Evolutionary conservation across 2,797 vertebrate genomes (phyloP).

Genomic region (Heterohyrax brucei): DNA sequence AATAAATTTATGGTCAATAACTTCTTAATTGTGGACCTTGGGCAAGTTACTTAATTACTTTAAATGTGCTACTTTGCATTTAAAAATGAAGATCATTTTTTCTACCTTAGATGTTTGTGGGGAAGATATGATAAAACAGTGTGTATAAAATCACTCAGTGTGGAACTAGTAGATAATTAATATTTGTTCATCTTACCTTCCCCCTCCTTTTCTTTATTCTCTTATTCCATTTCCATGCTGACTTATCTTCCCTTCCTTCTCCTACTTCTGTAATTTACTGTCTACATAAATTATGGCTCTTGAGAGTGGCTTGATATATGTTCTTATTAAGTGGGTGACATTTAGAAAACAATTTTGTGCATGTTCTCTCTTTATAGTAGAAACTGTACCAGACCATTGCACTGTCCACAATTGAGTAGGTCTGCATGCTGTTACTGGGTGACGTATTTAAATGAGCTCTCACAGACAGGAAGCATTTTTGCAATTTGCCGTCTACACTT

Average conservation of each 20-base stretch:
- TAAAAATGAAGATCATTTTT: constrained; percentile 38
- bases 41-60: neutral
- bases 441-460: constrained; percentile 55
- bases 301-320: constrained; percentile 9
- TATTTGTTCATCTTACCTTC: neutral
- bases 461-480: constrained; percentile 60
- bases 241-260: neutral
- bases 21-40: constrained; percentile 25
- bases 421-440: constrained; percentile 22
- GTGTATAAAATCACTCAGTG: neutral
- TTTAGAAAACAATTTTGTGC: constrained; percentile 63
- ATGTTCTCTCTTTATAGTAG: neutral
- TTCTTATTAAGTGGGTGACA: constrained; percentile 60
- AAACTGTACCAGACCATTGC: constrained; percentile 53
- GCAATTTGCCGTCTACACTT: constrained; percentile 68
- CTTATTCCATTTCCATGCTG: constrained; percentile 1
- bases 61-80: constrained; percentile 41
- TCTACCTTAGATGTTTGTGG: neutral
- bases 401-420: constrained; percentile 42
- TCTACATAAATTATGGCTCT: constrained; percentile 39
- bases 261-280: neutral
- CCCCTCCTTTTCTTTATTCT: constrained; percentile 5
- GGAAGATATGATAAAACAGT: constrained; percentile 49
- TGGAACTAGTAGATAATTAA: constrained; percentile 7
- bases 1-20: neutral